Percentiles rank a stretch among this genome's conserved stretches.
phyloP scores from a whole-genome alignment of 2,797 vertebrate species.

The Harpagifer antarcticus region DNA sequence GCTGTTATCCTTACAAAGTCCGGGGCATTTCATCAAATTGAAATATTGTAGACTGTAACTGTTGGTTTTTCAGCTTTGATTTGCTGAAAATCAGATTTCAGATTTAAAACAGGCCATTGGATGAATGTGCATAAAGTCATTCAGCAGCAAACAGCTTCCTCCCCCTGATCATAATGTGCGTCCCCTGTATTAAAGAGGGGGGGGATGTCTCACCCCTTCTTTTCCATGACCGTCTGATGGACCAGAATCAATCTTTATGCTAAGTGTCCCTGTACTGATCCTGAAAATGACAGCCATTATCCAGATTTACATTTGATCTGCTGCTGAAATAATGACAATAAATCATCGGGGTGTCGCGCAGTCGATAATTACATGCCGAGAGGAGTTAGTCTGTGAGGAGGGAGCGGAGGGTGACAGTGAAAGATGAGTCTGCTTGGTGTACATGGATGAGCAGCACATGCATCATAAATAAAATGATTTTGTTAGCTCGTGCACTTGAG shows the following conservation, averaged over 20 bases:
- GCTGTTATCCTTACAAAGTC: too few relatives aligned
- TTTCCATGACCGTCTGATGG: slow-evolving; percentile 73
- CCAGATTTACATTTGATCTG: slow-evolving; percentile 86
- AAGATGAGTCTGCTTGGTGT: slow-evolving; percentile 75
- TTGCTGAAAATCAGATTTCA: background rate
- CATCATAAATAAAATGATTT: slow-evolving; percentile 51
- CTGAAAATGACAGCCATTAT: slow-evolving; percentile 84
- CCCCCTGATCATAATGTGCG: slow-evolving; percentile 8
- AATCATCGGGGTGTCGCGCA: slow-evolving; percentile 79
- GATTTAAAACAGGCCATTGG: slow-evolving; percentile 7
- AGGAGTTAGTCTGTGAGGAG: slow-evolving; percentile 62
- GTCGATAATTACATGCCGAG: slow-evolving; percentile 80
- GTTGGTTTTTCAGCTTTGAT: too few relatives aligned
- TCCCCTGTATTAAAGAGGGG: slow-evolving; percentile 27
- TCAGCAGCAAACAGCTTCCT: background rate
- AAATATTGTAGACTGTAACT: too few relatives aligned
- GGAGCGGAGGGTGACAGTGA: slow-evolving; percentile 77
- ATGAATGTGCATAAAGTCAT: background rate
- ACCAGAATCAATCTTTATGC: slow-evolving; percentile 84
- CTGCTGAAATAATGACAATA: slow-evolving; percentile 82
- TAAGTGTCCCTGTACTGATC: slow-evolving; percentile 71
- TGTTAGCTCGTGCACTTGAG: slow-evolving; percentile 26
- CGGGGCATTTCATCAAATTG: too few relatives aligned
- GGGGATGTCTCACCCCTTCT: slow-evolving; percentile 72
- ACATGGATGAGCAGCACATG: slow-evolving; percentile 60